Evolutionary conservation across 2,113 vertebrate species (phyloP), one percentile per base, ranked within the genome.

Genomic region (Leptobrachium leishanense): DNA sequence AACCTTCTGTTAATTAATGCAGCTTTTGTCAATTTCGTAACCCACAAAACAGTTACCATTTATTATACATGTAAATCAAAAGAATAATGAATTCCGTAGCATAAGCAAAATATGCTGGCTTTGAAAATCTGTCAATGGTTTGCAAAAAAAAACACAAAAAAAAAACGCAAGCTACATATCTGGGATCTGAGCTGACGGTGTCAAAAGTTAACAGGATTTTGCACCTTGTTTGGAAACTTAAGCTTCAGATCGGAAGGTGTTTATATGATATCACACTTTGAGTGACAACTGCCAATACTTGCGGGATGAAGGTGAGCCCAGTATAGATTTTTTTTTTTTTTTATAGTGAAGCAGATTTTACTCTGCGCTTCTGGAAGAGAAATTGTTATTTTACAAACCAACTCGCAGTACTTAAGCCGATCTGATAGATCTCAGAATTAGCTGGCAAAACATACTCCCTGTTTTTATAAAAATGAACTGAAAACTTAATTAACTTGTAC

Each of bases 171-270:
- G 20, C 20, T 31, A 31, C 20, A 75, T 59, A 54, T 54, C 55
- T 70, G 75, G 68, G 55, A 40, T 69, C 12, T 42, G 65, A 69
- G 75, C 65, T 77, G 76, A 77, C 76, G 8, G 62, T 87, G 93
- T 92, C 91, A 89, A 84, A 92, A 94, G 88, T 92, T 92, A 93
- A 94, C 88, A 91, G 92, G 91, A 92, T 93, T 94, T 92, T 88
- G 77, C 88, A 59, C 89, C 90, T 89, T 81, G 89, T 90, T 87
- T 90, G 89, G 92, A 92, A 94, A 94, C 88, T 85, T 88, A 89
- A 94, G 92, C 90, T 74, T 86, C 88, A 88, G 90, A 93, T 94
- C 84, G 82, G 91, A 92, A 94, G 91, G 90, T 92, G 90, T 92
- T 93, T 91, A 91, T 92, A 88, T 90, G 90, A 91, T 92, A 91